These are phyloP conservation scores for Eudyptes chrysolophus DNA, from an alignment of 2,113 vertebrate species.

Conservation along the genomic window DNA sequence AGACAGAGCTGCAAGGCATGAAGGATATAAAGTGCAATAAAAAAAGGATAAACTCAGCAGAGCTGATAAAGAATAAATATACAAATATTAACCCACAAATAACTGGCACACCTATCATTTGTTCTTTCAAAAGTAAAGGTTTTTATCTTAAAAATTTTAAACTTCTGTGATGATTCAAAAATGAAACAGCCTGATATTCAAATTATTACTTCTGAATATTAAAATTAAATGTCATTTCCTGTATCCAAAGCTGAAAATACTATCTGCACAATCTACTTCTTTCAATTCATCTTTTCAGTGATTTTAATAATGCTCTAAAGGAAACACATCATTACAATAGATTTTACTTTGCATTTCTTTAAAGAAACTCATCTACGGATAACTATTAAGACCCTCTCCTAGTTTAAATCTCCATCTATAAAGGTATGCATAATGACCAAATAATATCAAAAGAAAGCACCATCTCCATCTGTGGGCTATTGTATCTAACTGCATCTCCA, in stretches of 20 bases:
- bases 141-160: not conserved
- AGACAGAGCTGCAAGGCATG: conserved; percentile 14
- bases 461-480: conserved; percentile 28
- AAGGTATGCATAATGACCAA: not conserved
- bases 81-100: conserved; percentile 1
- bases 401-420: not conserved
- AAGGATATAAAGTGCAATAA: conserved; percentile 39
- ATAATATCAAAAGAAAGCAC: not conserved
- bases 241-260: not conserved
- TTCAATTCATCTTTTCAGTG: not conserved
- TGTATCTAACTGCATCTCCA: not conserved
- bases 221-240: not conserved
- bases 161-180: not conserved
- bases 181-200: not conserved
- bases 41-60: conserved; percentile 7
- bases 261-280: not conserved
- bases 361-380: not conserved
- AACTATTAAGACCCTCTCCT: not conserved
- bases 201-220: not conserved
- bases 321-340: not conserved
- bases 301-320: not conserved
- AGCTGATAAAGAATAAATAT: not conserved
- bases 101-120: not conserved
- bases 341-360: not conserved
- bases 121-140: not conserved